Conservation (phyloP, 2,113 vertebrate species). For the Hyperoodon ampullatus region DNA sequence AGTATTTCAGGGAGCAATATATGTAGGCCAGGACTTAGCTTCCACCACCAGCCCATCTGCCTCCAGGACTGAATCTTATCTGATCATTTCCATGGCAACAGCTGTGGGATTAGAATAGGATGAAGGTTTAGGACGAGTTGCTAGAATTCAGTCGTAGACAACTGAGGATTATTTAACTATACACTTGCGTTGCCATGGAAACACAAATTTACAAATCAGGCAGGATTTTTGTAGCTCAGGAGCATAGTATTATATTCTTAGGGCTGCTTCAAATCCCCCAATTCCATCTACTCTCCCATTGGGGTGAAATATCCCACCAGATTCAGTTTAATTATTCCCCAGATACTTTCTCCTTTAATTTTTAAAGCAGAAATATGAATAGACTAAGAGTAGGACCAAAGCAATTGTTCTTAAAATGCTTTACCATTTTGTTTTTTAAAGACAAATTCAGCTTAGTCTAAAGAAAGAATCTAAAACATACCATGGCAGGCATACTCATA, state of each 20-base stretch:
- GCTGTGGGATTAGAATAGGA: conserved; percentile 87
- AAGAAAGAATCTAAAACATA: background rate
- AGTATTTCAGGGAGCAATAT: conserved; percentile 67
- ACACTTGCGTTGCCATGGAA: conserved; percentile 85
- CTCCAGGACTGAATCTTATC: conserved; percentile 86
- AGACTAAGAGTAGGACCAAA: background rate
- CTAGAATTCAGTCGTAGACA: conserved; percentile 86
- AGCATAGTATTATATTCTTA: conserved; percentile 78
- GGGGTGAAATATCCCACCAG: background rate
- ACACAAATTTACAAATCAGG: conserved; percentile 86
- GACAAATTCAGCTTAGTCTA: conserved; percentile 3
- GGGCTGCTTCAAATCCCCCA: conserved; percentile 59
- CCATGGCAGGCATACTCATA: background rate
- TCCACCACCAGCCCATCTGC: conserved; percentile 83
- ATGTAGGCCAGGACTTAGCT: conserved; percentile 83
- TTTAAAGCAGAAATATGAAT: background rate
- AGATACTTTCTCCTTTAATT: conserved; percentile 31
- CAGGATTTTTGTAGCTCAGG: conserved; percentile 76
- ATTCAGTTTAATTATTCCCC: conserved; percentile 42
- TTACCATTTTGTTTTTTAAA: background rate
- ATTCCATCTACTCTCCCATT: conserved; percentile 18
- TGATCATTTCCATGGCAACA: conserved; percentile 91
- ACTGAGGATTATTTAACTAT: conserved; percentile 86
- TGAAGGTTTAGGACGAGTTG: conserved; percentile 86
- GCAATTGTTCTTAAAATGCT: background rate